Percentiles rank a stretch among this genome's conserved stretches.
Evolutionary conservation across 2,888 invertebrate genomes (phyloP).

Genomic region (Alloplasta piceator): DNA sequence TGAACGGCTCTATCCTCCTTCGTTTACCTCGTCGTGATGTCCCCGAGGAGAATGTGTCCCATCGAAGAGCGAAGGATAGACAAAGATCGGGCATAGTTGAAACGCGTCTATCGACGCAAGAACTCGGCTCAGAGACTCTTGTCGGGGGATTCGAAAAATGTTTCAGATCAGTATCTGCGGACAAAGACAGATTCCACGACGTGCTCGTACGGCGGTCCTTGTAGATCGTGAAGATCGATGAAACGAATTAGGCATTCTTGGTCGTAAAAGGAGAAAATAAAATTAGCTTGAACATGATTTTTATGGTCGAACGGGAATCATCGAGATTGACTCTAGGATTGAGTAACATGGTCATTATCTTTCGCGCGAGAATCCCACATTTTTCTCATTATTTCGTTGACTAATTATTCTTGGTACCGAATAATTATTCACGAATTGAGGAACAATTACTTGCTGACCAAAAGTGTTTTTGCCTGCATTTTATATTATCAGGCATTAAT

Average conservation of each 20-base stretch:
- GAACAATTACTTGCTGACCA: too few relatives aligned
- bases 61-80: constrained; percentile 45
- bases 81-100: constrained; percentile 46
- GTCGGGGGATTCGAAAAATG: constrained; percentile 17
- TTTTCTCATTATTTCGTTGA: too few relatives aligned
- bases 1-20: constrained; percentile 51
- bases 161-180: constrained; percentile 31
- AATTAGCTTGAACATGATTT: background rate
- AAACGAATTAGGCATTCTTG: constrained; percentile 55
- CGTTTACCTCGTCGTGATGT: background rate
- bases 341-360: too few relatives aligned
- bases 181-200: background rate
- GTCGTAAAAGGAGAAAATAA: background rate
- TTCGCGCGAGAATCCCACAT: too few relatives aligned
- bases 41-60: background rate
- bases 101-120: constrained; percentile 25
- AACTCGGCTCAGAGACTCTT: constrained; percentile 2
- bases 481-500: too few relatives aligned
- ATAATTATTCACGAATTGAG: too few relatives aligned
- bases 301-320: background rate
- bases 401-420: too few relatives aligned
- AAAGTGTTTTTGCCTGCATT: too few relatives aligned
- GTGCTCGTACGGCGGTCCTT: background rate
- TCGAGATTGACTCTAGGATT: background rate
- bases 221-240: constrained; percentile 42